Evolutionary conservation across 1,140 invertebrate genomes (phyloP).

Genomic region (Antheraea pernyi): DNA sequence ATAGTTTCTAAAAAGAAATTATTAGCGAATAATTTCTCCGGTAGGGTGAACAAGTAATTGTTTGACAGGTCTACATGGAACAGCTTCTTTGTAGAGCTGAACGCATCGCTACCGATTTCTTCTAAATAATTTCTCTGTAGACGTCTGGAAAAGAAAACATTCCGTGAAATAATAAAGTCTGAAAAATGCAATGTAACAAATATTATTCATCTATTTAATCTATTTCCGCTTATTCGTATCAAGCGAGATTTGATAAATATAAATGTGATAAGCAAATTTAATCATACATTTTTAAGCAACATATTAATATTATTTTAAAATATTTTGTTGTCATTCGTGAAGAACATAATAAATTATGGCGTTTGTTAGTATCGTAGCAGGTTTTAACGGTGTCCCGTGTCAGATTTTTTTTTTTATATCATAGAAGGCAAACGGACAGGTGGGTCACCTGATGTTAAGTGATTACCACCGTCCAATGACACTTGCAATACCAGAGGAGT

Average conservation of each 20-base stretch:
- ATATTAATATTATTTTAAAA: not conserved
- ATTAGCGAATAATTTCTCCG: slow-evolving; percentile 82
- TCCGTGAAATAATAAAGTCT: not conserved
- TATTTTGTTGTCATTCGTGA: no score
- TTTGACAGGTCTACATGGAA: slow-evolving; percentile 87
- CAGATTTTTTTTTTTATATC: no score
- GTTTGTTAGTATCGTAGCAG: no score
- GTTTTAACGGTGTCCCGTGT: no score
- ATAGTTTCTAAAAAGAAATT: slow-evolving; percentile 83
- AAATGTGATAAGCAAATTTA: not conserved
- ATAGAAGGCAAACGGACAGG: no score
- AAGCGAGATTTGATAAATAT: not conserved
- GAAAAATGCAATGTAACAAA: not conserved
- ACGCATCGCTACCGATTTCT: slow-evolving; percentile 83
- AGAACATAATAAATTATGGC: no score
- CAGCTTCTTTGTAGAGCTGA: slow-evolving; percentile 83
- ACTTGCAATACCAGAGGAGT: no score
- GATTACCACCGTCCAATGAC: no score
- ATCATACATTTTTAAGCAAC: no score
- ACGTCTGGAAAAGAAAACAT: slow-evolving; percentile 74
- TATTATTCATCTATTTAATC: not conserved
- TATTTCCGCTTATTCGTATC: not conserved
- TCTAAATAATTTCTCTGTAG: slow-evolving; percentile 87
- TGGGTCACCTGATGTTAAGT: no score
- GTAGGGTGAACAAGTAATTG: slow-evolving; percentile 83